These are phyloP conservation scores for Micoletzkya japonica DNA, from an alignment of 2,888 invertebrate species.

Conservation along the genomic window DNA sequence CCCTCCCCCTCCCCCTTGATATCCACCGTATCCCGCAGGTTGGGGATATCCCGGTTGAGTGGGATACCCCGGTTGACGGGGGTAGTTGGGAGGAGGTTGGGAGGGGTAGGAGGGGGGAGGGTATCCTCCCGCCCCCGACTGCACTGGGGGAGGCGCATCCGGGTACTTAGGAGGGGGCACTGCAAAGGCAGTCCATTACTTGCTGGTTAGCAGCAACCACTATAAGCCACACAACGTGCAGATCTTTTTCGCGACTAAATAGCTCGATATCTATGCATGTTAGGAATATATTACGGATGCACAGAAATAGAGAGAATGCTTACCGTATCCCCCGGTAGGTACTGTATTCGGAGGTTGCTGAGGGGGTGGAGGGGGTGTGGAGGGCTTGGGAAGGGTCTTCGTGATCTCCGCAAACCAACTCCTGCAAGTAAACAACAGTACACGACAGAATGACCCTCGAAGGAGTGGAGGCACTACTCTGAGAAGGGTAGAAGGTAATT, in stretches of 20 bases:
- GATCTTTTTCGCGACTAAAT: no score
- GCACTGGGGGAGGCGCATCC: constrained; percentile 47
- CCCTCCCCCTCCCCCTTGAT: constrained; percentile 32
- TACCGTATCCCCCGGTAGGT: constrained; percentile 40
- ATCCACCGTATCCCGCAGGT: constrained; percentile 35
- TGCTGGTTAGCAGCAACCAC: not conserved
- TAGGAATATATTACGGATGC: no score
- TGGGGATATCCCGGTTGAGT: constrained; percentile 24
- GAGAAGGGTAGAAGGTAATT: no score
- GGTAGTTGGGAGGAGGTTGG: constrained; percentile 30
- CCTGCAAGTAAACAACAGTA: constrained; percentile 36
- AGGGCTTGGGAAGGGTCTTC: constrained; percentile 56
- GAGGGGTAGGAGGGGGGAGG: constrained; percentile 15
- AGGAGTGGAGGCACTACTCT: not conserved
- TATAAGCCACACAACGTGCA: not conserved
- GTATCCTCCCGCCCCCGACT: constrained; percentile 1
- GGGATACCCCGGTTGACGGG: constrained; percentile 23
- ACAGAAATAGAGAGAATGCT: no score
- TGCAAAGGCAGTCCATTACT: constrained; percentile 32
- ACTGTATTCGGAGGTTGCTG: constrained; percentile 30
- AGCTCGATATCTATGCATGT: no score
- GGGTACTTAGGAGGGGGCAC: constrained; percentile 59
- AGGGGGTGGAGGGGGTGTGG: constrained; percentile 30
- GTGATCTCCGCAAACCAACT: constrained; percentile 59
- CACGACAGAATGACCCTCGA: not conserved